phyloP scores from a whole-genome alignment of 2,888 invertebrate species.

The Rotaria macrura region DNA sequence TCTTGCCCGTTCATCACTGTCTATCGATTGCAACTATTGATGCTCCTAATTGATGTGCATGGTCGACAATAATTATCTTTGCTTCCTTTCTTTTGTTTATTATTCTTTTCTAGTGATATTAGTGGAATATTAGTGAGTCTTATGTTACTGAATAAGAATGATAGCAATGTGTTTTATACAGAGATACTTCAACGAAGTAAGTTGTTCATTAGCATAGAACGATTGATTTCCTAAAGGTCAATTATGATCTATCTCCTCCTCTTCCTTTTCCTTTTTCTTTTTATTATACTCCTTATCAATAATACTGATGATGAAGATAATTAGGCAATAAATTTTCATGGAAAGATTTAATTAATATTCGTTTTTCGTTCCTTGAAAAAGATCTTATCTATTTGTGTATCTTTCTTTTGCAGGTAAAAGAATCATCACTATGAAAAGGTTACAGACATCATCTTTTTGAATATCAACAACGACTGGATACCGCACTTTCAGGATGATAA shows the following conservation, averaged over 20 bases:
- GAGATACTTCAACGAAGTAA: background rate
- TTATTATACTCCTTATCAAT: background rate
- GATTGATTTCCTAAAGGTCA: background rate
- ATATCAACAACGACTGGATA: background rate
- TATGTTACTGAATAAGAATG: background rate
- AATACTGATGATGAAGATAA: background rate
- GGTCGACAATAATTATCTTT: constrained; percentile 8
- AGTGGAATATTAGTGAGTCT: background rate
- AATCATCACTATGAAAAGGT: background rate
- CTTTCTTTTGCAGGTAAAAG: background rate
- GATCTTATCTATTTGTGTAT: background rate
- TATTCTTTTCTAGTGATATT: background rate
- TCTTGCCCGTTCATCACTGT: background rate
- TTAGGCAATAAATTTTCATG: background rate
- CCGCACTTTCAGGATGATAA: background rate
- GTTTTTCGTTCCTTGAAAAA: background rate
- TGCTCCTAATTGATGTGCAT: background rate
- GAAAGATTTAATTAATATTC: background rate
- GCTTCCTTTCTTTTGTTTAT: background rate
- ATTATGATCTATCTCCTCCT: background rate
- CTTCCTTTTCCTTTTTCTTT: background rate
- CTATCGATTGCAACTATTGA: background rate
- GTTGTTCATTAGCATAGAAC: background rate
- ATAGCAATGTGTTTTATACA: background rate
- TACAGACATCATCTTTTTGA: background rate